Evolutionary conservation across 2,113 vertebrate genomes (phyloP), one percentile per base, ranked within the genome.

Genomic region (Antechinus flavipes): DNA sequence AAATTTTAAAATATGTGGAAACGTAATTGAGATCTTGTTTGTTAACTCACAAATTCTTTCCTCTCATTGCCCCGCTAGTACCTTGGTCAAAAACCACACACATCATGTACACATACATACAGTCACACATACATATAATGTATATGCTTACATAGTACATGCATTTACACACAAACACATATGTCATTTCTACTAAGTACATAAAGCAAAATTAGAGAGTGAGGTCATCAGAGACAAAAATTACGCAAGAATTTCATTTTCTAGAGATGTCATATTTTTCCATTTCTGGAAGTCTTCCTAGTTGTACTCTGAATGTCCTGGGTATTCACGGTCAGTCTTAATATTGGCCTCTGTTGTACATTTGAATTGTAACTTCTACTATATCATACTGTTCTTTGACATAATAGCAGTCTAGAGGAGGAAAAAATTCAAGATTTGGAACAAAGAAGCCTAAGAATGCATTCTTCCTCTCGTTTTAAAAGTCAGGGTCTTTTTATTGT

Each of bases 221-320:
- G 53, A 95, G 19, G 58, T 8, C 26, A 16, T 8, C 35, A 42
- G 47, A 95, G 24, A 4, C 46, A 58, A 5, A 61, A 50, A 55
- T 54, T 56, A 16, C 35, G 30, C 26, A 2, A 49, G 14, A 76
- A 14, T 4, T 27, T 42, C 35, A 35, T 84, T 91, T 90, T 93
- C 30, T 54, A 7, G 47, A 61, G 2, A 25, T 94, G 8, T 89
- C 19, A 56, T n/a, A 91, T 23, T 35, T 89, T 58, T 95, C 3
- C 56, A 42, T 52, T n/a, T 7, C 42, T 47, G 56, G 93, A 95
- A 91, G 0, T 27, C 54, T 97, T 93, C 94, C 27, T 93, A 16
- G 10, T 16, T 91, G 11, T 1, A 58, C 1, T 46, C 22, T 92
- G 49, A 56, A 93, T 7, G 76, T 93, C 9, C 49, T 76, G 9